Conservation (phyloP, 2,797 vertebrate species). For the Aeoliscus strigatus region DNA sequence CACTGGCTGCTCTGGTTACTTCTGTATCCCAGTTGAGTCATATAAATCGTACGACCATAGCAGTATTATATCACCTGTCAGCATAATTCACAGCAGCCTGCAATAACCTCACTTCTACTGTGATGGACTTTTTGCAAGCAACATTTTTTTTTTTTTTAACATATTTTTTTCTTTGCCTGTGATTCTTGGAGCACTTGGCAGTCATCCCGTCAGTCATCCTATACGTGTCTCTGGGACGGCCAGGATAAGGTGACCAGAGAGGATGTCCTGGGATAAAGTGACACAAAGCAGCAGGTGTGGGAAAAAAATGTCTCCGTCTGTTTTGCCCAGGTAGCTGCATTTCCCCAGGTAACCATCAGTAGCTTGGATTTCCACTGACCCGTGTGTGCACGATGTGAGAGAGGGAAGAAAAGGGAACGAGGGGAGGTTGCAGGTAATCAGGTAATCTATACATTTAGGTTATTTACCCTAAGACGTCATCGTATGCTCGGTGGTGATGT, state of each 20-base stretch:
- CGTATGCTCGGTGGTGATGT: too few species aligned
- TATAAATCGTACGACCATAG: too few species aligned
- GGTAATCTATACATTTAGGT: too few species aligned
- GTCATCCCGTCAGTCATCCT: conserved; percentile 26
- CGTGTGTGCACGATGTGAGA: conserved; percentile 8
- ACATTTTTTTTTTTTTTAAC: too few species aligned
- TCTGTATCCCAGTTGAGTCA: too few species aligned
- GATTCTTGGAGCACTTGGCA: conserved; percentile 21
- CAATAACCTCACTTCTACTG: too few species aligned
- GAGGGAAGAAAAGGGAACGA: neutral
- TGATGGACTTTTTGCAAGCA: too few species aligned
- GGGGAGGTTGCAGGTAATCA: neutral
- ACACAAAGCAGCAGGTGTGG: conserved; percentile 65
- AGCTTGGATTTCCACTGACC: conserved; percentile 63
- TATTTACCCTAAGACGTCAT: too few species aligned
- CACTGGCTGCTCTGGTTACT: conserved; percentile 58
- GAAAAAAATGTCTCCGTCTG: conserved; percentile 48
- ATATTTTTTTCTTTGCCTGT: neutral
- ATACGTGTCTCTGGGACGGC: conserved; percentile 20
- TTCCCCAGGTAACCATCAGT: conserved; percentile 62
- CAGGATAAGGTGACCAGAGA: conserved; percentile 43
- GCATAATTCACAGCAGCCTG: too few species aligned
- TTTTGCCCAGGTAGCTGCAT: conserved; percentile 44
- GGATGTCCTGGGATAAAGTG: conserved; percentile 47
- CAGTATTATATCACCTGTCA: too few species aligned